A percentile compares a stretch with the other conserved stretches of the same genome.
These are phyloP conservation scores for Neotoxoptera formosana DNA, from an alignment of 1,140 invertebrate genomes.

Conservation along the genomic window DNA sequence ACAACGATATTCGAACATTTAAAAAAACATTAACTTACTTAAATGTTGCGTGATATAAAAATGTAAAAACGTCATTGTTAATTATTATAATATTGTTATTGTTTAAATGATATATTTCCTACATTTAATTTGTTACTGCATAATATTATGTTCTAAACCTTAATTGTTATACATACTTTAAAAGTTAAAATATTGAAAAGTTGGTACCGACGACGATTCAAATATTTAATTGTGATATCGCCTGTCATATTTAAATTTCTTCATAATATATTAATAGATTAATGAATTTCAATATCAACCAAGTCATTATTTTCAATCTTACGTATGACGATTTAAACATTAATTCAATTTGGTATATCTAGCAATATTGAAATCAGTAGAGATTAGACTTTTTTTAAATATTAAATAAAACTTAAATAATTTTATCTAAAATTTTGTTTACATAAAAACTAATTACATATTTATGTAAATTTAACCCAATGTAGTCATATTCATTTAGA, in stretches of 20 bases:
- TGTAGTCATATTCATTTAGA: background rate
- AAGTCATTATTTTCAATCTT: background rate
- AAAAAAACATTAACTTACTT: background rate
- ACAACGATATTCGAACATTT: background rate
- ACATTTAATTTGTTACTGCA: background rate
- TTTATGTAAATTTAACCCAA: background rate
- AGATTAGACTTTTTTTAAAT: background rate
- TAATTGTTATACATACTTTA: background rate
- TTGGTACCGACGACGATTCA: background rate
- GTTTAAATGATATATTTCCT: background rate
- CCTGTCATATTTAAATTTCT: background rate
- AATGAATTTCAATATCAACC: background rate
- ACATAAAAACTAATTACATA: background rate
- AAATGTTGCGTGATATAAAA: background rate
- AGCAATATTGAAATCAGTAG: background rate
- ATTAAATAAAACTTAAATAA: background rate
- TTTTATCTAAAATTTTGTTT: background rate
- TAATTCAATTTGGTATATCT: background rate
- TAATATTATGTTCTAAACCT: background rate
- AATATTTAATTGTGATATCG: background rate
- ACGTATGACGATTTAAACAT: background rate
- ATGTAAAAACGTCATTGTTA: background rate
- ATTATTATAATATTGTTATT: background rate
- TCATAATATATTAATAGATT: background rate
- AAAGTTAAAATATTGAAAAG: background rate